Evolutionary conservation across 2,888 invertebrate genomes (phyloP).

Genomic region (Eubasilissa splendida): DNA sequence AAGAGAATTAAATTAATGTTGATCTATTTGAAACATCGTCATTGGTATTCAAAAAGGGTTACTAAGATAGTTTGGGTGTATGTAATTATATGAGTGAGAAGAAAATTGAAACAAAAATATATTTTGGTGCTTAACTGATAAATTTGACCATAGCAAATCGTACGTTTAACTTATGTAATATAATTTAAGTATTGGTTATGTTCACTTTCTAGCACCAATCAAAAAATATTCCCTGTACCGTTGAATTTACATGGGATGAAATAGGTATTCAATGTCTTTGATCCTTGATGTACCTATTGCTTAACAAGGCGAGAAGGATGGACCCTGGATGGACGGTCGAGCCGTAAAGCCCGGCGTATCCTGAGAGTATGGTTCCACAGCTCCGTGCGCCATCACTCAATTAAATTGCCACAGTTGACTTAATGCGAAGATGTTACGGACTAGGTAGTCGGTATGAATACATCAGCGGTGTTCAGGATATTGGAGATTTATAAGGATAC

Average conservation of each 20-base stretch:
- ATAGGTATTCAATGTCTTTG: constrained; percentile 43
- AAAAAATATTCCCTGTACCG: too few species aligned
- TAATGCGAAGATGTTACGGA: constrained; percentile 43
- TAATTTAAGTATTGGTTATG: too few species aligned
- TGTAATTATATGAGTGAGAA: too few species aligned
- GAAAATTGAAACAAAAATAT: too few species aligned
- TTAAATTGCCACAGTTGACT: constrained; percentile 52
- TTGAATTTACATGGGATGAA: neutral
- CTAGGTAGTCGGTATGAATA: neutral
- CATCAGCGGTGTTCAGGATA: neutral
- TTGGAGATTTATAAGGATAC: neutral
- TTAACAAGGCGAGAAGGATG: constrained; percentile 44
- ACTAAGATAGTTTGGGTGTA: too few species aligned
- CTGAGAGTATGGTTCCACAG: neutral
- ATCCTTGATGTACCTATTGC: constrained; percentile 43
- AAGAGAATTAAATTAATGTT: too few species aligned
- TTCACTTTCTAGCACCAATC: too few species aligned
- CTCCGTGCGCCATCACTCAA: constrained; percentile 43
- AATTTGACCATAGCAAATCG: too few species aligned
- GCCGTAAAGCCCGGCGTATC: neutral
- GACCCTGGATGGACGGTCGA: neutral
- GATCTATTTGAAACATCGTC: too few species aligned
- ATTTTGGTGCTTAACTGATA: too few species aligned
- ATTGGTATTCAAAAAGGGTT: too few species aligned
- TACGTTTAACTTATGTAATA: too few species aligned